These are phyloP conservation scores for Mayetiola destructor DNA, from an alignment of 2,888 invertebrate species.

Conservation along the genomic window DNA sequence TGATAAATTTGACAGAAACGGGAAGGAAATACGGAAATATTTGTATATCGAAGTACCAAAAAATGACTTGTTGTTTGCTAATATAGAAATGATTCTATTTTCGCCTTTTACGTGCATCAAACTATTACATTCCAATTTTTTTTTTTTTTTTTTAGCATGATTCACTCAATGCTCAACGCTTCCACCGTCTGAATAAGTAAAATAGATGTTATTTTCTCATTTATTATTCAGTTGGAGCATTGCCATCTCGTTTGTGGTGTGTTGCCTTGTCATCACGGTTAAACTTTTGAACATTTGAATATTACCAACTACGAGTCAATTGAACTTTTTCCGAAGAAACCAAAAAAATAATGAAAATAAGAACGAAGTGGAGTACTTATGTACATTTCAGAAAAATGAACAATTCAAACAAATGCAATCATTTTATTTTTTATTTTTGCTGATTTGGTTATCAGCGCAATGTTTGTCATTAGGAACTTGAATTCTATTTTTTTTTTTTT, in stretches of 20 bases:
- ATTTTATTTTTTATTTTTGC: no score
- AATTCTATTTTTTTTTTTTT: no score
- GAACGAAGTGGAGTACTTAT: no score
- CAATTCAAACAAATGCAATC: no score
- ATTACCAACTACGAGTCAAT: no score
- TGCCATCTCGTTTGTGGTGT: neutral
- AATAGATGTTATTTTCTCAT: slow-evolving; percentile 12
- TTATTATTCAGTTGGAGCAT: slow-evolving; percentile 11
- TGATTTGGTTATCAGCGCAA: no score
- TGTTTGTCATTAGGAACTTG: no score
- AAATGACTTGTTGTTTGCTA: slow-evolving; percentile 10
- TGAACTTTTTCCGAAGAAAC: no score
- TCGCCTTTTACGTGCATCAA: neutral
- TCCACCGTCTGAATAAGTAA: neutral
- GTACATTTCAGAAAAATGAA: no score
- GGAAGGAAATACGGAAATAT: neutral
- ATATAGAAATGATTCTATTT: slow-evolving; percentile 3
- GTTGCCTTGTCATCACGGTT: neutral
- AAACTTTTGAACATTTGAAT: slow-evolving; percentile 10
- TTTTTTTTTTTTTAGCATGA: neutral
- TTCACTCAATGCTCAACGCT: neutral
- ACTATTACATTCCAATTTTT: no score
- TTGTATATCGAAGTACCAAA: neutral
- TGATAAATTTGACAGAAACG: no score
- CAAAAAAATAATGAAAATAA: no score